Percentiles rank a stretch among this genome's conserved stretches.
Evolutionary conservation across 2,797 vertebrate species (phyloP).

Genomic region (Anabas testudineus): DNA sequence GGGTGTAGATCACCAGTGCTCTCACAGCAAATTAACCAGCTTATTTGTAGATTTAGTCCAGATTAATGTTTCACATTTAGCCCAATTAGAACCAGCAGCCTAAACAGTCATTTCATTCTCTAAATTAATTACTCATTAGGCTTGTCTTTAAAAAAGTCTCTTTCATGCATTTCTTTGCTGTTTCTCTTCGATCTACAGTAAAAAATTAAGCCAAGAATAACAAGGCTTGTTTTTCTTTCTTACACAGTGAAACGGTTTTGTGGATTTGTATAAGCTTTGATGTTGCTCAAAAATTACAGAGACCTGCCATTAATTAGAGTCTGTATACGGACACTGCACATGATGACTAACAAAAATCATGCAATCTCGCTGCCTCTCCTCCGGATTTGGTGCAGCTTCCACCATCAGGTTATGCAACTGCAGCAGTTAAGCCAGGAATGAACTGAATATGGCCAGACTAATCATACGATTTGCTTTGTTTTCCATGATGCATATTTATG

Average conservation of each 20-base stretch:
- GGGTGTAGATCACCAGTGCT: not conserved
- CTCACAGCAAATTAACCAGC: constrained; percentile 16
- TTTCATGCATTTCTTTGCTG: constrained; percentile 51
- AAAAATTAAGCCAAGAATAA: constrained; percentile 72
- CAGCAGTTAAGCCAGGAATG: constrained; percentile 63
- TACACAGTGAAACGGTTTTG: constrained; percentile 76
- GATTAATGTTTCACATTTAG: constrained; percentile 51
- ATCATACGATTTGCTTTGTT: constrained; percentile 66
- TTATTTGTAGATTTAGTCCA: constrained; percentile 45
- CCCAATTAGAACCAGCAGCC: constrained; percentile 56
- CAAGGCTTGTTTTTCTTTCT: constrained; percentile 68
- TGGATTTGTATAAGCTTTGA: constrained; percentile 80
- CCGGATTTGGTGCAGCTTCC: constrained; percentile 70
- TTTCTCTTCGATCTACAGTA: constrained; percentile 40
- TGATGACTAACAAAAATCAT: constrained; percentile 79
- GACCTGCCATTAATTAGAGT: constrained; percentile 84
- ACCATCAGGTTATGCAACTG: constrained; percentile 68
- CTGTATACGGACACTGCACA: constrained; percentile 68
- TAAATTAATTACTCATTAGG: constrained; percentile 60
- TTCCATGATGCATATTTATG: constrained; percentile 70
- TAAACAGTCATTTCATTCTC: constrained; percentile 58
- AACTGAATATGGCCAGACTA: constrained; percentile 57
- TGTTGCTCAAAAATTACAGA: constrained; percentile 78
- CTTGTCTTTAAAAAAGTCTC: constrained; percentile 28
- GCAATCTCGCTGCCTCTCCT: constrained; percentile 62